Percentiles rank a stretch among this genome's conserved stretches.
These are phyloP conservation scores for Anguilla japonica DNA, from an alignment of 2,113 vertebrate species.

Conservation along the genomic window DNA sequence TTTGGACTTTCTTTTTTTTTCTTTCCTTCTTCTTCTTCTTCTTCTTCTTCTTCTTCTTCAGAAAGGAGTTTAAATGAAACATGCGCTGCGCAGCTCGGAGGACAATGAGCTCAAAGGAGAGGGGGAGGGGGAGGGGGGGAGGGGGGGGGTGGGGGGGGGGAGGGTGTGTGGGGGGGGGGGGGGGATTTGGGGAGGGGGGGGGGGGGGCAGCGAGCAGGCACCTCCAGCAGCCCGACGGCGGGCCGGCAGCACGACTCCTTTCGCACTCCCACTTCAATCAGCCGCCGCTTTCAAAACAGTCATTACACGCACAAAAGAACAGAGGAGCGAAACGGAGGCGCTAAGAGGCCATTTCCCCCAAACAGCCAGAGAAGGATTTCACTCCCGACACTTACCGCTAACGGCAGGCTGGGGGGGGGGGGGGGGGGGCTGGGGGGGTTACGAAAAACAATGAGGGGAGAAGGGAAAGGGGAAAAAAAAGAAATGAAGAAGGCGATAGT, in stretches of 20 bases:
- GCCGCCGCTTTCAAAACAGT: conserved; percentile 11
- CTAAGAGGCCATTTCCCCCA: neutral
- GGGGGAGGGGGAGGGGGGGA: neutral
- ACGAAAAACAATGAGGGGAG: conserved; percentile 23
- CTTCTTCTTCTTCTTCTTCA: neutral
- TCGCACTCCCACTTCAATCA: neutral
- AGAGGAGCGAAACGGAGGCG: neutral
- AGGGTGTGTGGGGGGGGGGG: too few relatives aligned
- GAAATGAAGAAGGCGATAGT: conserved; percentile 37
- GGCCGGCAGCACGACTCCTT: neutral
- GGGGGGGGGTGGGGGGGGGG: too few relatives aligned
- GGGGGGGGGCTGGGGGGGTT: too few relatives aligned
- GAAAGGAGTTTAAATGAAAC: neutral
- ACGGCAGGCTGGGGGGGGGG: conserved; percentile 21
- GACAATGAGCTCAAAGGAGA: neutral
- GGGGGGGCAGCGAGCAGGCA: neutral
- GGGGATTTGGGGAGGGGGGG: too few relatives aligned
- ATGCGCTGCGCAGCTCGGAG: neutral
- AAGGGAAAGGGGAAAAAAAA: conserved; percentile 22
- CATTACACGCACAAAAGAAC: neutral
- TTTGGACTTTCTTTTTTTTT: neutral
- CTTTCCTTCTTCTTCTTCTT: too few relatives aligned
- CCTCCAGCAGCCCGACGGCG: neutral
- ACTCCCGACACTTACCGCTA: conserved; percentile 45
- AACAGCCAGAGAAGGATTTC: conserved; percentile 5